Percentiles rank a stretch among this genome's conserved stretches.
Evolutionary conservation across 2,113 vertebrate species (phyloP).

Genomic region (Pontoporia blainvillei): DNA sequence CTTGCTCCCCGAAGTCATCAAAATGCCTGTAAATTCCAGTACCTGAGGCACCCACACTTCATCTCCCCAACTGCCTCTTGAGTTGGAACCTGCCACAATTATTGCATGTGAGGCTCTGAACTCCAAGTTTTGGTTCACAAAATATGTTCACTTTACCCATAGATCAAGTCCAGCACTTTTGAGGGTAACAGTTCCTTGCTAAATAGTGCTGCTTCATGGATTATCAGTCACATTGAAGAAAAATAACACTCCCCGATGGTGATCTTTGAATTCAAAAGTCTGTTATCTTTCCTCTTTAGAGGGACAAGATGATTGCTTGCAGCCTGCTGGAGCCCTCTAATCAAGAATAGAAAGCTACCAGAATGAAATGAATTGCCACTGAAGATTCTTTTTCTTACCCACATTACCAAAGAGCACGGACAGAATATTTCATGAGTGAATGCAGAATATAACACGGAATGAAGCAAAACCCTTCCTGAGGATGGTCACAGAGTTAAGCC

Average conservation of each 20-base stretch:
- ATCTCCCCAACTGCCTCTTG: neutral
- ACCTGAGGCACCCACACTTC: neutral
- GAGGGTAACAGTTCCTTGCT: neutral
- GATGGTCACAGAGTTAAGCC: neutral
- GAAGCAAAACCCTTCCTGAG: neutral
- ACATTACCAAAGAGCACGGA: neutral
- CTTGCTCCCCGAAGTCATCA: neutral
- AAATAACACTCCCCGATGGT: neutral
- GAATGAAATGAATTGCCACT: neutral
- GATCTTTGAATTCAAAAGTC: constrained; percentile 15
- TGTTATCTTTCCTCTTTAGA: neutral
- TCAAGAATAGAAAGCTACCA: constrained; percentile 18
- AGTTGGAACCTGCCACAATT: neutral
- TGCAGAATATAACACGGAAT: neutral
- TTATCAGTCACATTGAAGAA: neutral
- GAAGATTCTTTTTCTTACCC: neutral
- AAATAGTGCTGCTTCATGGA: neutral
- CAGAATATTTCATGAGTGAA: constrained; percentile 17
- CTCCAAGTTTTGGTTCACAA: constrained; percentile 9
- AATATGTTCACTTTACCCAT: neutral
- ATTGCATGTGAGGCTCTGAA: neutral
- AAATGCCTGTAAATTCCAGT: neutral
- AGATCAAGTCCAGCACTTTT: neutral
- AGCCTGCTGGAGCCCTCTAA: neutral
- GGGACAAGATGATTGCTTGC: neutral